Percentiles rank a stretch among this genome's conserved stretches.
Conservation (phyloP, 2,888 invertebrate genomes). For the Cantharis flavilabris region DNA sequence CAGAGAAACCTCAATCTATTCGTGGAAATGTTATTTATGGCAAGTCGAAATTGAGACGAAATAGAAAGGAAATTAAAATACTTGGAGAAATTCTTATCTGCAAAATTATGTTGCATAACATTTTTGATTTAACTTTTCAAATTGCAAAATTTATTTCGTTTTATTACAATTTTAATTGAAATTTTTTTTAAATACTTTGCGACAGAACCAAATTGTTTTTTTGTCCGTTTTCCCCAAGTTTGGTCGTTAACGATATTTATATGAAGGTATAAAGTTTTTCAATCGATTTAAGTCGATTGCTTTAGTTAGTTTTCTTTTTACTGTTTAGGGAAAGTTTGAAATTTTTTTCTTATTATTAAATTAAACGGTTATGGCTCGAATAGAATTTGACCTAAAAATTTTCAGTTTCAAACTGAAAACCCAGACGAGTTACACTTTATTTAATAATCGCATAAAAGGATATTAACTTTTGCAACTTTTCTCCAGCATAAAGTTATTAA, state of each 20-base stretch:
- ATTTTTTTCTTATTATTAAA: not conserved
- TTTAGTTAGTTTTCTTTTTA: not conserved
- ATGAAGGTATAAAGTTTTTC: not conserved
- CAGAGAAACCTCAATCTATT: slow-evolving; percentile 7
- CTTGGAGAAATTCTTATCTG: slow-evolving; percentile 19
- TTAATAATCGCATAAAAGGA: not conserved
- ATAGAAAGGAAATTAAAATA: slow-evolving; percentile 29
- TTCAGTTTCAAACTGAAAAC: not conserved
- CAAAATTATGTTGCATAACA: not conserved
- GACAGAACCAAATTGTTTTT: not conserved
- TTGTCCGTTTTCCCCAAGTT: not conserved
- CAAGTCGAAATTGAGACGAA: slow-evolving; percentile 19
- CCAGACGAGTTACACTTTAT: not conserved
- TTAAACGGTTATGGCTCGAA: not conserved
- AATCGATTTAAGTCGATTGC: not conserved
- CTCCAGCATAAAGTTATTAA: not conserved
- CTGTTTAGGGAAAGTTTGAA: not conserved
- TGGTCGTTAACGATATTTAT: not conserved
- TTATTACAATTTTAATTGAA: not conserved
- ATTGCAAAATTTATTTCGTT: not conserved
- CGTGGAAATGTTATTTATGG: slow-evolving; percentile 20
- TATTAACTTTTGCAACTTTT: not conserved
- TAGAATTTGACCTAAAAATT: not conserved
- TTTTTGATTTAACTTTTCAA: not conserved
- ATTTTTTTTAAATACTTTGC: not conserved